These are phyloP conservation scores for Presbytis comata DNA, from an alignment of 2,797 vertebrate species.

Conservation along the genomic window DNA sequence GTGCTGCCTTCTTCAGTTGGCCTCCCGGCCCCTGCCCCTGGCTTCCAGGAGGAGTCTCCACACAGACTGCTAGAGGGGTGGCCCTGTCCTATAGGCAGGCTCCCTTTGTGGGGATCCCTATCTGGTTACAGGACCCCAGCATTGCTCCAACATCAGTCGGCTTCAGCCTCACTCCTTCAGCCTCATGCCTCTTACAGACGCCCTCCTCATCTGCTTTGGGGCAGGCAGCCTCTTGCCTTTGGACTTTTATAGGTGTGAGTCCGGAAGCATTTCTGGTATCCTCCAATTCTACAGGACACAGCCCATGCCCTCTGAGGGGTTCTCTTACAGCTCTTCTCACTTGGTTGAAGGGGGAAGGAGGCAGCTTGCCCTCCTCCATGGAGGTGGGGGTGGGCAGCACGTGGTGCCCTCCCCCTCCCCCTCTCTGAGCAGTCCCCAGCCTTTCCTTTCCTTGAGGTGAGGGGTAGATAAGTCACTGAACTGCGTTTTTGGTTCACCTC, in stretches of 20 bases:
- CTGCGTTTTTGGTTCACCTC: not conserved
- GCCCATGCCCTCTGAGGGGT: not conserved
- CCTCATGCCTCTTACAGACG: not conserved
- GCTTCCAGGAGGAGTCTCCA: not conserved
- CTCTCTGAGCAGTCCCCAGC: not conserved
- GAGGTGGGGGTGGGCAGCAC: rapidly evolving
- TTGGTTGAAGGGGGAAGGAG: not conserved
- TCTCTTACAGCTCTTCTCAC: not conserved
- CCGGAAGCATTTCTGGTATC: not conserved
- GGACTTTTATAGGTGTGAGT: not conserved
- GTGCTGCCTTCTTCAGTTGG: not conserved
- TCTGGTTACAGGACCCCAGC: not conserved
- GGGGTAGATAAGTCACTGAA: not conserved
- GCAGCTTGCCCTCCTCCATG: not conserved
- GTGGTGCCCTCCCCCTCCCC: not conserved
- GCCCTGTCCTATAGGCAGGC: not conserved
- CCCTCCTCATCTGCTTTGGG: not conserved
- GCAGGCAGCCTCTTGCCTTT: not conserved
- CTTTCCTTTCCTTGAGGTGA: not conserved
- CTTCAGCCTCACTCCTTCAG: too few relatives aligned
- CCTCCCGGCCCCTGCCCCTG: too few relatives aligned
- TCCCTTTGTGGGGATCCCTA: not conserved
- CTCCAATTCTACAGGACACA: not conserved
- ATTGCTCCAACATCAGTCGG: rapidly evolving
- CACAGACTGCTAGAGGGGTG: not conserved